These are phyloP conservation scores for Minunthozetes semirufus DNA, from an alignment of 2,888 invertebrate species.

Conservation along the genomic window DNA sequence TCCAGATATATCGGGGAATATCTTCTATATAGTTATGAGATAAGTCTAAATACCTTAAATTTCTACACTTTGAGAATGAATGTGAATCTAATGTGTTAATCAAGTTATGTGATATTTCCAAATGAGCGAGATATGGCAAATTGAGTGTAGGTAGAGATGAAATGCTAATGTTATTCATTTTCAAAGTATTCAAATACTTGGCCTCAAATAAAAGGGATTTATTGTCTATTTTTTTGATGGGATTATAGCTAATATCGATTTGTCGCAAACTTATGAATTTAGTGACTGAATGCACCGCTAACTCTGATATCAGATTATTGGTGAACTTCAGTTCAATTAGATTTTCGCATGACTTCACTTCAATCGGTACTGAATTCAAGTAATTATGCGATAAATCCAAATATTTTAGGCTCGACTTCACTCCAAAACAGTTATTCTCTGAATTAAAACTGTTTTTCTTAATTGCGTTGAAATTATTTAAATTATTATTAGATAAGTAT, in stretches of 20 bases:
- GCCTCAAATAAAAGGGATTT: slow-evolving; percentile 80
- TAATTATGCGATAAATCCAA: slow-evolving; percentile 70
- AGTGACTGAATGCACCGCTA: slow-evolving; percentile 44
- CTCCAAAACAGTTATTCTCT: slow-evolving; percentile 49
- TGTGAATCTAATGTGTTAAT: slow-evolving; percentile 65
- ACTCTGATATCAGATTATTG: slow-evolving; percentile 48
- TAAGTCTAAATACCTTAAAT: slow-evolving; percentile 64
- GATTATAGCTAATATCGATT: slow-evolving; percentile 70
- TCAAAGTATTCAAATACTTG: slow-evolving; percentile 65
- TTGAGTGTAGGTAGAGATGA: slow-evolving; percentile 66
- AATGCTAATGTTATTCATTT: slow-evolving; percentile 68
- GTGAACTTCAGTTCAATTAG: slow-evolving; percentile 68
- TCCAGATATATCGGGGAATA: slow-evolving; percentile 68
- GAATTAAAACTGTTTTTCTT: slow-evolving; percentile 9
- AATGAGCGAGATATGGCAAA: slow-evolving; percentile 65
- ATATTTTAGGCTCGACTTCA: slow-evolving; percentile 63
- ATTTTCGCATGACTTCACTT: slow-evolving; percentile 54
- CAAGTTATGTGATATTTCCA: slow-evolving; percentile 72
- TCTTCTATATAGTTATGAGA: slow-evolving; percentile 68
- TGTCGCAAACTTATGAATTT: slow-evolving; percentile 45
- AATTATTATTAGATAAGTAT: slow-evolving; percentile 39
- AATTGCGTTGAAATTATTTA: slow-evolving; percentile 37
- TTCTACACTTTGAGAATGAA: slow-evolving; percentile 43
- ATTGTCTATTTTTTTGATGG: slow-evolving; percentile 70
- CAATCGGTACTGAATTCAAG: slow-evolving; percentile 60